Evolutionary conservation across 2,113 vertebrate species (phyloP).

Genomic region (Willisornis vidua): DNA sequence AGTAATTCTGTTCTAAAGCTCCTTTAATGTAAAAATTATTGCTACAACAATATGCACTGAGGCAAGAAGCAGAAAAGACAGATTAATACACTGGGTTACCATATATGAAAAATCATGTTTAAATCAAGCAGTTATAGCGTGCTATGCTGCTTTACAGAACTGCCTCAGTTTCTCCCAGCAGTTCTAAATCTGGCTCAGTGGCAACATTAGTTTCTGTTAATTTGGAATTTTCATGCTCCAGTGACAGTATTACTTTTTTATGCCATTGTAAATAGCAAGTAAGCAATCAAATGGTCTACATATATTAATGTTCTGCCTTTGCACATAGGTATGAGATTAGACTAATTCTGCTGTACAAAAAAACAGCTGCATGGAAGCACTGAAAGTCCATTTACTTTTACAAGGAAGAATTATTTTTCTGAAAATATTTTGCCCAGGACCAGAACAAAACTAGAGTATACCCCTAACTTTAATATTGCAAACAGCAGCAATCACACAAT

Average conservation of each 20-base stretch:
- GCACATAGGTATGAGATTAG: slow-evolving; percentile 73
- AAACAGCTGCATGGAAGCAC: slow-evolving; percentile 30
- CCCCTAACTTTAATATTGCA: neutral
- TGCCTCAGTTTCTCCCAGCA: slow-evolving; percentile 68
- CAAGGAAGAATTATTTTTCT: slow-evolving; percentile 32
- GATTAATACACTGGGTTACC: slow-evolving; percentile 31
- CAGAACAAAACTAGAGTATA: neutral
- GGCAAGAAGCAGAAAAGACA: slow-evolving; percentile 32
- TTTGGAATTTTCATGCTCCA: slow-evolving; percentile 75
- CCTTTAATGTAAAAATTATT: neutral
- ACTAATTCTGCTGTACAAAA: slow-evolving; percentile 59
- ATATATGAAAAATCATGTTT: slow-evolving; percentile 49
- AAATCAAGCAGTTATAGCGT: slow-evolving; percentile 28
- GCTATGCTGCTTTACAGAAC: slow-evolving; percentile 24
- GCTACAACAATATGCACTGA: neutral
- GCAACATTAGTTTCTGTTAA: slow-evolving; percentile 69
- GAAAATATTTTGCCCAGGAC: neutral
- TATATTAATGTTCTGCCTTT: slow-evolving; percentile 71
- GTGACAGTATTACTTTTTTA: slow-evolving; percentile 72
- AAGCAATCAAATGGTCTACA: slow-evolving; percentile 74
- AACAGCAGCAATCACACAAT: neutral
- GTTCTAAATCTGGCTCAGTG: slow-evolving; percentile 34
- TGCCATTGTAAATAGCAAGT: slow-evolving; percentile 71
- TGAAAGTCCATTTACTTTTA: slow-evolving; percentile 14
- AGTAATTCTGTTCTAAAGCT: slow-evolving; percentile 1